A percentile compares a stretch with the other conserved stretches of the same genome.
Conservation (phyloP, 1,140 invertebrate genomes). For the Eriocheir sinensis region DNA sequence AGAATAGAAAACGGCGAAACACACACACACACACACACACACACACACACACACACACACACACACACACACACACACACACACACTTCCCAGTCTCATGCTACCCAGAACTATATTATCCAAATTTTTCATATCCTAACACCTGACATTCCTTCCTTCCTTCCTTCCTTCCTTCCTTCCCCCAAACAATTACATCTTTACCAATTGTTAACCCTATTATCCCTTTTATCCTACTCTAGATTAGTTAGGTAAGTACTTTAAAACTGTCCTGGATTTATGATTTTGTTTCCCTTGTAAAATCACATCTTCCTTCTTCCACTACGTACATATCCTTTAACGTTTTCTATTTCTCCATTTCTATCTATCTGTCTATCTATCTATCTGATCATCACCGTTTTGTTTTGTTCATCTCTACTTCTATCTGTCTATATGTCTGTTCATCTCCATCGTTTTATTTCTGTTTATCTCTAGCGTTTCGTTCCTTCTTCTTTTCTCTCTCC, state of each 20-base stretch:
- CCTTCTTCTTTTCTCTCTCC: neutral
- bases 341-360: neutral
- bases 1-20: neutral
- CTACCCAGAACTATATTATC: neutral
- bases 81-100: too few relatives aligned
- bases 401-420: neutral
- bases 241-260: too few relatives aligned
- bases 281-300: neutral
- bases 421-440: neutral
- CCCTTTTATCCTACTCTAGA: too few relatives aligned
- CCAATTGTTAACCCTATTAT: neutral
- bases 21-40: conserved; percentile 45
- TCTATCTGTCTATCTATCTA: neutral
- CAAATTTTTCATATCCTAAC: neutral
- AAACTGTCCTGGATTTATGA: neutral
- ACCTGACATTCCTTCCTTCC: too few relatives aligned
- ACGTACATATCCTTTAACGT: neutral
- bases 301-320: neutral
- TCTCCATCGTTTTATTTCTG: neutral
- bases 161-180: too few relatives aligned
- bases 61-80: conserved; percentile 1
- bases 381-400: neutral
- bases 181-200: neutral
- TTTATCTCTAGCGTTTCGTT: neutral
- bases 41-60: conserved; percentile 51